Base-by-base conservation (phyloP, 2,888 invertebrate genomes). In the Drosophila rubida region DNA sequence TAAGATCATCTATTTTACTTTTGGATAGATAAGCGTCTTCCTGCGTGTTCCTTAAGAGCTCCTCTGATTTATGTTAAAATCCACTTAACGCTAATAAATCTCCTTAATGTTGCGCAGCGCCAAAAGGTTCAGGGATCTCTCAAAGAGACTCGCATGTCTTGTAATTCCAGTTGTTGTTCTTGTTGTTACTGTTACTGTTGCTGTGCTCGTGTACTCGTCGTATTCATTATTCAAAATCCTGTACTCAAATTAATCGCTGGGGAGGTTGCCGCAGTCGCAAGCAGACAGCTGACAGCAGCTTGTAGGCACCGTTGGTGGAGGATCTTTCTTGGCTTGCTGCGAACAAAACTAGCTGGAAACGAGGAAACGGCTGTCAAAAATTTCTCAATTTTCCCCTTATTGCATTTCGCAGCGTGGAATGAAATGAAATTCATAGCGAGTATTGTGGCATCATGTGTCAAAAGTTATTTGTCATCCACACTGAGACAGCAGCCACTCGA, bases 31-130 rank as follows among this genome's bases (percentile, higher is more conserved):
- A 53, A 63, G 70, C 69, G 48, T 35, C 32, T 55, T 30, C 22
- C 32, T 59, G 30, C 25, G 35, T 61, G 59, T 67, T 78, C 27
- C 70, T 68, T 67, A 58, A 60, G 70, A 61, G 67, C 69, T 58
- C 41, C 44, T 63, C 78, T 78, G 78, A 78, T 78, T 78, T 78
- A 78, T 78, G 78, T 54, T 71, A 65, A 81, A 78, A 80, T 78
- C 81, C 71, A 80, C 81, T 78, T 78, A 68, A 41, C 48, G 45
- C 65, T 59, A 53, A 78, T 78, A 78, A 78, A 78, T 78, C 81
- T 74, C 44, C 71, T 80, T 74, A 75, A 78, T 78, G 78, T 66
- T 57, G 35, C 27, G 35, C 49, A 25, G 27, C 42, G 25, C 25
- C 48, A 22, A 39, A 37, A 39, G 7, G 32, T 42, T 42, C 37